Evolutionary conservation across 2,797 vertebrate species (phyloP).

Genomic region (Thripadectes ignobilis): DNA sequence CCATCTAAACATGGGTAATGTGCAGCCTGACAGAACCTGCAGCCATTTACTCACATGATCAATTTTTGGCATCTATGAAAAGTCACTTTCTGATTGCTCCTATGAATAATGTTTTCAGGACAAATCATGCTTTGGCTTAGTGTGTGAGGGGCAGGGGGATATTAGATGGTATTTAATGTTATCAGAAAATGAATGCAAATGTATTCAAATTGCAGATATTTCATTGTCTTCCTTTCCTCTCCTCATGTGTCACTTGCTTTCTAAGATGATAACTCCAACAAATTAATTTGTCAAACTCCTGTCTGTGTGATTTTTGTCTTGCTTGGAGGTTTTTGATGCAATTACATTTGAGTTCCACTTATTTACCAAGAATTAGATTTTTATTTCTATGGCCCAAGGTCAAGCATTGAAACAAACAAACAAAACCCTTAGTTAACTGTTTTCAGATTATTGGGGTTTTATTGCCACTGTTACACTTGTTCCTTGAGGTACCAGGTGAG

Average conservation of each 20-base stretch:
- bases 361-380: background rate
- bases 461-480: background rate
- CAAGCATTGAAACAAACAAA: background rate
- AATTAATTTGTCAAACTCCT: background rate
- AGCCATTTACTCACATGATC: background rate
- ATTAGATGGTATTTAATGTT: background rate
- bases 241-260: background rate
- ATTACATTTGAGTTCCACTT: background rate
- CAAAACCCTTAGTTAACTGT: background rate
- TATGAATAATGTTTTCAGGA: background rate
- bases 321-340: background rate
- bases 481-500: background rate
- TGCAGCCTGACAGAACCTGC: background rate
- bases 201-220: slow-evolving; percentile 4
- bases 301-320: background rate
- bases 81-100: background rate
- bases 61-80: background rate
- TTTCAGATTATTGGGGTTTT: background rate
- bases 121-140: background rate
- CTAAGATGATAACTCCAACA: background rate
- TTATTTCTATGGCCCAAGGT: background rate
- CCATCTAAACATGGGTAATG: background rate
- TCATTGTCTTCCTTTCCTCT: background rate
- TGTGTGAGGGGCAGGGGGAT: background rate
- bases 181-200: slow-evolving; percentile 8